Base-by-base conservation (phyloP, 2,888 invertebrate species). In the Trachelus troglodyta region DNA sequence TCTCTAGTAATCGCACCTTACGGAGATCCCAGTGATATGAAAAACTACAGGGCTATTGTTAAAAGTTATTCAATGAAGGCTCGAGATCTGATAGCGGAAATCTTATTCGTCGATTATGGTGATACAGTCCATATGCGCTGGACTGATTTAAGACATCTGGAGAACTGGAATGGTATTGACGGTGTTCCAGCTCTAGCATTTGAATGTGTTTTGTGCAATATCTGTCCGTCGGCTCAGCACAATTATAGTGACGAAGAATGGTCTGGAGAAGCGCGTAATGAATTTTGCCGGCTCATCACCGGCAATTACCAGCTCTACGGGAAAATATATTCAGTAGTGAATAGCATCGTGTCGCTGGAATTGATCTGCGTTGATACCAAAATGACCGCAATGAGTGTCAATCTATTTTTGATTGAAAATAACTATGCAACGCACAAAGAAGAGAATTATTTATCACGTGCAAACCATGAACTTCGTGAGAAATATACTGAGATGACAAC, bases 31-130 rank as follows among this genome's bases (percentile, higher is more conserved):
- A 84, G 84, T 1, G 89, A 15, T 15, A 77, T 74, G 15, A 23
- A 74, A n/a, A 37, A 69, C 11, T 86, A 84, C 35, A 83, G 91
- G 35, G 89, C 85, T 4, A 30, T 87, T 1, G 82, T 91, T 0
- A 83, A 87, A 75, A 82, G 82, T 35, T 82, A 77, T 33, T 79
- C 78, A 11, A 33, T 81, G 3, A 69, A 73, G 34, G 40, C 82
- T 30, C 74, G 69, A 69, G 74, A 87, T 30, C 79, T 82, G 15
- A 69, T 86, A 4, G 88, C 85, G 0, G 89, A 95, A 94, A 94
- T 97, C 6, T 92, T 94, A 76, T 97, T 95, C 89, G 94, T 98
- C 76, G 98, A 98, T 92, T 96, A 94, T 90, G 98, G 98, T 30
- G 94, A 94, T 84, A 92, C 89, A 31, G 93, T 92, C 0, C 91